Evolutionary conservation across 2,113 vertebrate genomes (phyloP), one percentile per base, ranked within the genome.

Genomic region (Salvelinus fontinalis): DNA sequence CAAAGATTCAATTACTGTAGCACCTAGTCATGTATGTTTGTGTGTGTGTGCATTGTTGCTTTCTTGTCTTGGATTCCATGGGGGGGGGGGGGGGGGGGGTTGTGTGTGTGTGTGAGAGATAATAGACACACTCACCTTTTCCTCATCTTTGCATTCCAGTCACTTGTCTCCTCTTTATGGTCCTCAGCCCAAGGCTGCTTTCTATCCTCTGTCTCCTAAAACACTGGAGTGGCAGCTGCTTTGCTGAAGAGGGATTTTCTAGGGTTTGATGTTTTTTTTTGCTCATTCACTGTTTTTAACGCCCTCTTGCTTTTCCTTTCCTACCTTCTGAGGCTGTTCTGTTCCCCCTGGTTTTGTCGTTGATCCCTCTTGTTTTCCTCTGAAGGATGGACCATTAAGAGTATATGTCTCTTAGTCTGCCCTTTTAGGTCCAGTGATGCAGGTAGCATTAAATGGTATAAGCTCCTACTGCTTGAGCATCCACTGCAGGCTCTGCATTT

Each of bases 71-170:
- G 68, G 9, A 44, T 44, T 44, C 39, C 39, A 44, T 44, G 13
- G 11, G 18, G 9, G 39, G 6, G 34, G 6, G 7, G 4, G 34
- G 3, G 11, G 18, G 9, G 39, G 6, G 34, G 6, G 7, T 2
- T 34, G 3, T 27, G 24, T 66, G 6, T 65, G 71, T n/a, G 13
- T 65, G 60, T 7, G 12, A 62, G 12, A 66, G 22, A 66, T 9
- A 29, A 29, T 26, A 29, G 22, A 29, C 11, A 68, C 29, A 75
- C 81, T 83, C 64, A 86, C 84, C 79, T 86, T 81, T 65, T 77
- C 29, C 54, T 80, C 75, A 59, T 74, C 79, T 79, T 79, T 70
- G 69, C 65, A 74, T 14, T 70, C 34, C 67, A 60, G 49, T 80
- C 62, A 59, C 65, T 67, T 27, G 5, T 29, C 6, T 14, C 3